Evolutionary conservation across 1,140 invertebrate genomes (phyloP).

Genomic region (Diorhabda carinulata): DNA sequence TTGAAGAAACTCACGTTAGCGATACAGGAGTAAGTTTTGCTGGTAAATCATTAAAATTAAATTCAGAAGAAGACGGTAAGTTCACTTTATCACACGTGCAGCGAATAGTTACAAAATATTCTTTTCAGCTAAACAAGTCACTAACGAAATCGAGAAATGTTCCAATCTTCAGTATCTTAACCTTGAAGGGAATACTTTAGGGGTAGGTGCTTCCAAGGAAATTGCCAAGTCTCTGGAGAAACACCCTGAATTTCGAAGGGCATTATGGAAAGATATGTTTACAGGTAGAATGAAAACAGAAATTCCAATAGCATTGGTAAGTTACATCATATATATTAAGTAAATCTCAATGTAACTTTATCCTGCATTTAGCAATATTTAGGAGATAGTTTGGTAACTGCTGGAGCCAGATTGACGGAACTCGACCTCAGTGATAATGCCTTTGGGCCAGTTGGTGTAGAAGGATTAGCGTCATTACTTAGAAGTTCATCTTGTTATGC

Average conservation of each 20-base stretch:
- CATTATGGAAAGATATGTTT: constrained; percentile 95
- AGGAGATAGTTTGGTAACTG: constrained; percentile 74
- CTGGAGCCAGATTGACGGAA: constrained; percentile 74
- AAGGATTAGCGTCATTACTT: constrained; percentile 81
- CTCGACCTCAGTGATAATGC: constrained; percentile 98
- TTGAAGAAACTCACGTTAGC: constrained; percentile 38
- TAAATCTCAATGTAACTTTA: neutral
- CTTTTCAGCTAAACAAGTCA: constrained; percentile 59
- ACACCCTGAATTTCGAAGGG: constrained; percentile 74
- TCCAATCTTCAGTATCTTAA: constrained; percentile 66
- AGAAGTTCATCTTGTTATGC: constrained; percentile 79
- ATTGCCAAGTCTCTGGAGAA: constrained; percentile 76
- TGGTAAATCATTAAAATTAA: constrained; percentile 62
- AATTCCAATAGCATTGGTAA: constrained; percentile 85
- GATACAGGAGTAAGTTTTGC: constrained; percentile 60
- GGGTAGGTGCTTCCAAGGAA: constrained; percentile 79
- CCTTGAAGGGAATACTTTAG: constrained; percentile 90
- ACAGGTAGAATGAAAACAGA: constrained; percentile 91
- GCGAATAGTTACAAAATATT: constrained; percentile 1
- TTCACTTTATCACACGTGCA: constrained; percentile 23
- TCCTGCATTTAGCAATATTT: constrained; percentile 60
- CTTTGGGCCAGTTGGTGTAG: constrained; percentile 92
- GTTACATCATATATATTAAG: neutral
- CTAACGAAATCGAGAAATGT: constrained; percentile 62
- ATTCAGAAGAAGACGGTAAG: constrained; percentile 64